These are phyloP conservation scores for Synanthedon formicaeformis DNA, from an alignment of 2,888 invertebrate species.

Conservation along the genomic window DNA sequence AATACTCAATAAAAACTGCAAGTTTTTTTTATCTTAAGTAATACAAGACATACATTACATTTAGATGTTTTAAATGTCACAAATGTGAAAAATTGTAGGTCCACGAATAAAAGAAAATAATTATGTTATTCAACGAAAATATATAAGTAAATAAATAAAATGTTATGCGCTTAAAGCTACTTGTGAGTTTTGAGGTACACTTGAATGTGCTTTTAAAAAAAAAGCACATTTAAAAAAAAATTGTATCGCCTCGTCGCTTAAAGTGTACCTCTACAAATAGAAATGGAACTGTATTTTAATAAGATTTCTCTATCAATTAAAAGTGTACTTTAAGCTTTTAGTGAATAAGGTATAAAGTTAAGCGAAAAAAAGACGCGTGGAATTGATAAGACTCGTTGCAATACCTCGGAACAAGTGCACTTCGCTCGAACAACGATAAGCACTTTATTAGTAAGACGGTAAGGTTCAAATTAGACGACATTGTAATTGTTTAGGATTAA, in stretches of 20 bases:
- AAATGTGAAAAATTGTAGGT: no score
- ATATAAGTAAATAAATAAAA: no score
- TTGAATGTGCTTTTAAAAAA: no score
- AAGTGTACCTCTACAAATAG: not conserved
- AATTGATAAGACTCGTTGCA: constrained; percentile 13
- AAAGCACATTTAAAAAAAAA: not conserved
- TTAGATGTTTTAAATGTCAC: no score
- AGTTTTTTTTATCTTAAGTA: no score
- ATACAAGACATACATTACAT: no score
- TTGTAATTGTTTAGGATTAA: not conserved
- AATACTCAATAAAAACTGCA: no score
- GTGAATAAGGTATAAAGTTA: not conserved
- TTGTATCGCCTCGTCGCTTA: not conserved
- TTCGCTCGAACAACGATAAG: constrained; percentile 28
- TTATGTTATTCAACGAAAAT: no score
- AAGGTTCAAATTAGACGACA: constrained; percentile 11
- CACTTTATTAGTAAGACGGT: constrained; percentile 11
- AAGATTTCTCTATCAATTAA: not conserved
- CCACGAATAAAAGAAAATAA: no score
- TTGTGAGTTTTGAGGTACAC: no score
- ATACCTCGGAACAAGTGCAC: constrained; percentile 26
- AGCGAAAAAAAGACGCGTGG: constrained; percentile 2
- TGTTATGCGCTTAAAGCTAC: no score
- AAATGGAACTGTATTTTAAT: not conserved
- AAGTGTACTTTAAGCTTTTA: not conserved